Base-by-base conservation (phyloP, 1,140 invertebrate genomes). In the Aphelinus certus region DNA sequence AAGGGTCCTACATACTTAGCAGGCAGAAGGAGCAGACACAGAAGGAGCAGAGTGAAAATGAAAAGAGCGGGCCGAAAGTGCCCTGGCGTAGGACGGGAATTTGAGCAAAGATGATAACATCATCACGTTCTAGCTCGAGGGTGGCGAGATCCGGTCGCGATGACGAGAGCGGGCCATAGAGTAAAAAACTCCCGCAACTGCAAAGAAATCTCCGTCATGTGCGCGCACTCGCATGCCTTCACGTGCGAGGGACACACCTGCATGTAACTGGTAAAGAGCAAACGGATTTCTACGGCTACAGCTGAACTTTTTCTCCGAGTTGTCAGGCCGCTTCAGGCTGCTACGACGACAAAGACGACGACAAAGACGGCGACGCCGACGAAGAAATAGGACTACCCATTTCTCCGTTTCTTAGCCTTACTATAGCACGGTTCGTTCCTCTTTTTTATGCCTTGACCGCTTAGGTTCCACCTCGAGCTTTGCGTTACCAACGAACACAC, bases 81-180 rank as follows among this genome's bases (percentile, higher is more conserved):
- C 43, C n/a, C 43, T 65, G 46, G 46, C 47, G 64, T 26, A 55
- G 26, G 55, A 57, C 53, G 55, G 7, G 58, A 47, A 63, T 58
- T 45, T 60, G 58, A 9, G 57, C 6, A 67, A 71, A 65, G 70
- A 26, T 56, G 66, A 76, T 79, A 73, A 72, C 61, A 71, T 77
- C 69, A 67, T 64, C 71, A 49, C 47, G 53, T 26, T 42, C 26
- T 7, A 53, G 43, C 26, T 48, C 5, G 43, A 45, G 7, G 7
- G 69, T 0, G 26, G 26, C 26, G 26, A 26, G 26, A 26, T 26
- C 26, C 1, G 45, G 26, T 26, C 10, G 68, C 42, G 55, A 7
- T 42, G 56, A 66, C 6, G 53, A 63, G 71, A 26, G 26, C 26
- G 26, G 26, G 43, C 64, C 76, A 47, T 77, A 77, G 74, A 71